Conservation (phyloP, 2,888 invertebrate species). For the Tipula unca region DNA sequence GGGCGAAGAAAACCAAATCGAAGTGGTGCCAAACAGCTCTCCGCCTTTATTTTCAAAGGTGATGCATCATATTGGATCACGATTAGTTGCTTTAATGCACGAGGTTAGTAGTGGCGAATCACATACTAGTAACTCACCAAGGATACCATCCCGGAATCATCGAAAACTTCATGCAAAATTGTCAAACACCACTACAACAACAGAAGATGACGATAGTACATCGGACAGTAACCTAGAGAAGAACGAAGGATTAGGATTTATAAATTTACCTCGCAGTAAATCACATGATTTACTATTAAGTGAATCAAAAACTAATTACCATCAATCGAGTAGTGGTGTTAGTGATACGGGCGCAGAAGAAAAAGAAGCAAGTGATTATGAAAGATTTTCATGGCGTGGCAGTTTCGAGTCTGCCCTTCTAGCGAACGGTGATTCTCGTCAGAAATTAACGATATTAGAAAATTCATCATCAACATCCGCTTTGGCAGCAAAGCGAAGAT, state of each 20-base stretch:
- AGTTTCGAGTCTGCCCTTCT: slow-evolving; percentile 86
- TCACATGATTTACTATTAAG: slow-evolving; percentile 72
- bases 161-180: slow-evolving; percentile 49
- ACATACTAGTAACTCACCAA: slow-evolving; percentile 53
- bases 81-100: slow-evolving; percentile 83
- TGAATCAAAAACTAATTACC: slow-evolving; percentile 43
- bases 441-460: slow-evolving; percentile 58
- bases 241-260: slow-evolving; percentile 40
- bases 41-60: slow-evolving; percentile 83
- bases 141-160: slow-evolving; percentile 47
- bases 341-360: slow-evolving; percentile 49
- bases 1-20: slow-evolving; percentile 43
- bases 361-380: slow-evolving; percentile 77
- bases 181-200: slow-evolving; percentile 39
- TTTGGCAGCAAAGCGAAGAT: slow-evolving; percentile 66
- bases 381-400: slow-evolving; percentile 84
- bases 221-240: slow-evolving; percentile 49
- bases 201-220: slow-evolving; percentile 47
- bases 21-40: slow-evolving; percentile 46
- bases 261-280: slow-evolving; percentile 63
- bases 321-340: slow-evolving; percentile 45
- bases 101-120: slow-evolving; percentile 75
- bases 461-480: slow-evolving; percentile 55
- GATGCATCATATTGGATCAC: slow-evolving; percentile 84
- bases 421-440: slow-evolving; percentile 73